Conservation (phyloP, 2,113 vertebrate species). For the Pleuronectes platessa region DNA sequence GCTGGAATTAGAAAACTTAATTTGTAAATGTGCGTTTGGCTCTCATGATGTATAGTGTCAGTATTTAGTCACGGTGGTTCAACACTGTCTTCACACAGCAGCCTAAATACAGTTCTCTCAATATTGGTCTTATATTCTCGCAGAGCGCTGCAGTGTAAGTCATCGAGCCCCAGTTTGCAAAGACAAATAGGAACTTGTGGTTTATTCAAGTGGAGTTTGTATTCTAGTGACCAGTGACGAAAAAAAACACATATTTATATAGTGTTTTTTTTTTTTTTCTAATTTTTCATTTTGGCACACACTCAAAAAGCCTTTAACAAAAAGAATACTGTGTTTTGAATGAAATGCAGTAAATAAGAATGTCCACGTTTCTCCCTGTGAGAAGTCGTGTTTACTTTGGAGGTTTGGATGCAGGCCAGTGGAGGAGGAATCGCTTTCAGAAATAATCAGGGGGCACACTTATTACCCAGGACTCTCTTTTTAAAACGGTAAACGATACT, state of each 20-base stretch:
- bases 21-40: constrained; percentile 20
- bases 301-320: constrained; percentile 75
- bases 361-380: constrained; percentile 73
- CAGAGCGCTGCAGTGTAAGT: constrained; percentile 66
- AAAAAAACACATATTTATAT: constrained; percentile 74
- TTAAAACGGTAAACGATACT: constrained; percentile 66
- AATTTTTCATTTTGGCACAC: constrained; percentile 75
- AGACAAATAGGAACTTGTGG: constrained; percentile 76
- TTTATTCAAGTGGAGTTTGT: constrained; percentile 72
- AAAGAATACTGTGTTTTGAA: constrained; percentile 83
- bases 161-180: constrained; percentile 57
- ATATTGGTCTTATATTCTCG: constrained; percentile 72
- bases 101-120: constrained; percentile 74
- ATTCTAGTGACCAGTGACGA: constrained; percentile 68
- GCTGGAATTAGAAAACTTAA: constrained; percentile 37
- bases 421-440: constrained; percentile 82
- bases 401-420: constrained; percentile 80
- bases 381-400: constrained; percentile 80
- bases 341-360: constrained; percentile 83
- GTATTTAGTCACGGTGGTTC: constrained; percentile 45
- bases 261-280: constrained; percentile 74
- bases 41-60: constrained; percentile 23
- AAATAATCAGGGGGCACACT: constrained; percentile 81
- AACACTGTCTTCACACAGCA: constrained; percentile 51
- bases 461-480: constrained; percentile 79